Evolutionary conservation across 2,113 vertebrate species (phyloP), one percentile per base, ranked within the genome.

Genomic region (Mystacornis crossleyi): DNA sequence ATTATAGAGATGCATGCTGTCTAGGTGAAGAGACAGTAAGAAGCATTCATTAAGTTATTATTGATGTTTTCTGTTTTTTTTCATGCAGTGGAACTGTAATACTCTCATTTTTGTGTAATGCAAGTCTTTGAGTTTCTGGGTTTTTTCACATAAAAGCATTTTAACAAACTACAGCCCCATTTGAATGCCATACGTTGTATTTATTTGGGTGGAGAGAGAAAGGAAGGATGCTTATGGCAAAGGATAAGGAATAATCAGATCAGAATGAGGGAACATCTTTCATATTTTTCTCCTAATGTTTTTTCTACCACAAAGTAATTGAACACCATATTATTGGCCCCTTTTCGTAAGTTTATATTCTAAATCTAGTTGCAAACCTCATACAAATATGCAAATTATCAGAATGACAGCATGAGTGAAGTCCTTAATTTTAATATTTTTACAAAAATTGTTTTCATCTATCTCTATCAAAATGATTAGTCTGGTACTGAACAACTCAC

Each of bases 241-340:
- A 29, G 10, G 8, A 29, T 38, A 42, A 85, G 55, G 12, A 82
- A 72, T 9, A 18, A 55, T 31, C 31, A 43, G 31, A 25, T 19
- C 26, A 80, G 26, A 86, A 48, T 15, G 24, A 89, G 7, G 28
- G 10, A 82, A 24, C 54, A 16, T 33, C 42, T 74, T 73, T 60
- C 23, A 6, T 75, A 19, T 58, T 65, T 72, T 72, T 34, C 12
- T 86, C 21, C 16, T 40, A 18, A 24, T 26, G 43, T n/a, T 69
- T 89, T 86, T 80, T 77, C 18, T 47, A 29, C 11, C 58, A 8
- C 3, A 33, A 29, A 72, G 20, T 75, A 55, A 50, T 34, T 38
- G 2, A 8, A 60, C 16, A 14, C 0, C 2, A 14, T 33, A 17
- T 18, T 73, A 14, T 43, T 43, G 4, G 12, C n/a, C 9, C 8